Percentiles rank a stretch among this genome's conserved stretches.
These are phyloP conservation scores for Clanis bilineata DNA, from an alignment of 2,888 invertebrate species.

Conservation along the genomic window DNA sequence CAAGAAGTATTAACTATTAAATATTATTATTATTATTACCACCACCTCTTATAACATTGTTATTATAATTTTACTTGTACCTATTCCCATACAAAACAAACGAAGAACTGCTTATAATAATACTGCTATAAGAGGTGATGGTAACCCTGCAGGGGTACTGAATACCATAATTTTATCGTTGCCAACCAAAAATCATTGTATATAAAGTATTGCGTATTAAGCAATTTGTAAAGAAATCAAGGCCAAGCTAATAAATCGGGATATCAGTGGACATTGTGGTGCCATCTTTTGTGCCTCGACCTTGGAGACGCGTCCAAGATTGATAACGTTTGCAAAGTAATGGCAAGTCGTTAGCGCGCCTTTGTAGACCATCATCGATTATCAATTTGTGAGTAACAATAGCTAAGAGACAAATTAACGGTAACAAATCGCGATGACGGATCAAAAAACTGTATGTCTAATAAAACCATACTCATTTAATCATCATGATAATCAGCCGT, in stretches of 20 bases:
- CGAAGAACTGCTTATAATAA: too few species aligned
- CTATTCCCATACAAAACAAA: too few species aligned
- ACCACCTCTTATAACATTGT: too few species aligned
- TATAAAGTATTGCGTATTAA: neutral
- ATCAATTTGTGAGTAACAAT: constrained; percentile 61
- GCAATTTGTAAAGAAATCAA: neutral
- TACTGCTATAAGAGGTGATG: too few species aligned
- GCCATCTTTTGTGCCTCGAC: constrained; percentile 29
- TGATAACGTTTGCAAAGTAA: constrained; percentile 42
- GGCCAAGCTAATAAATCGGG: constrained; percentile 16
- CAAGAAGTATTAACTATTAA: too few species aligned
- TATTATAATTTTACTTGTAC: too few species aligned
- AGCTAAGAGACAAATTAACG: constrained; percentile 55
- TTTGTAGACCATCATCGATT: constrained; percentile 60
- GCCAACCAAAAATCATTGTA: too few species aligned
- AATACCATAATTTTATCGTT: too few species aligned
- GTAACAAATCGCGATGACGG: constrained; percentile 16
- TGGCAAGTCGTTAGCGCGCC: constrained; percentile 48
- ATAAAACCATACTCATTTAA: too few species aligned
- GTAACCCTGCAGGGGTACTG: too few species aligned
- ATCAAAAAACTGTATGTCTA: neutral
- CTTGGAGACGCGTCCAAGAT: constrained; percentile 52
- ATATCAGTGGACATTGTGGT: constrained; percentile 14
- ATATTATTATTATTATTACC: too few species aligned
- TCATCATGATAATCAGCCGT: too few species aligned